Evolutionary conservation across 2,888 invertebrate species (phyloP).

Genomic region (Drosophila conformis): DNA sequence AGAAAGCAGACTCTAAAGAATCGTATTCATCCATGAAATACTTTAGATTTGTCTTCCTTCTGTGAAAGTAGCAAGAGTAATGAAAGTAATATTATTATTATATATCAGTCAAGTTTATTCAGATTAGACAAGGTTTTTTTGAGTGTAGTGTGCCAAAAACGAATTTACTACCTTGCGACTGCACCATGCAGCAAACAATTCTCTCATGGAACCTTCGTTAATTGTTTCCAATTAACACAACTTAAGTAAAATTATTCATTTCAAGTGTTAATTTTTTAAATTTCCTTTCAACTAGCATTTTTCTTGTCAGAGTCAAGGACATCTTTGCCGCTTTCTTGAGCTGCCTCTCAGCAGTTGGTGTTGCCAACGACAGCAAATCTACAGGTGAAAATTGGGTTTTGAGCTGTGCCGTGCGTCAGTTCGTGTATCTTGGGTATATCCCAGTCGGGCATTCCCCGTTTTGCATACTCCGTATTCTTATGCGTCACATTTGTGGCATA

Average conservation of each 20-base stretch:
- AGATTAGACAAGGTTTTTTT: background rate
- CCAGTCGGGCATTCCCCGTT: background rate
- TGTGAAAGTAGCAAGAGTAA: background rate
- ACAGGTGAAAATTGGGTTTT: background rate
- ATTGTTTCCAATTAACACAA: background rate
- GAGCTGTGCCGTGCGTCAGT: too few species aligned
- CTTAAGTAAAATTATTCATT: background rate
- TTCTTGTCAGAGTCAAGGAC: background rate
- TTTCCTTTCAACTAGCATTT: background rate
- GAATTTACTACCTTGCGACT: too few species aligned
- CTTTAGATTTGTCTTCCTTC: background rate
- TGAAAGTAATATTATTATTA: background rate
- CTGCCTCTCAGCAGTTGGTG: background rate
- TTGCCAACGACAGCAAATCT: background rate
- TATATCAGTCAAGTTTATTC: background rate
- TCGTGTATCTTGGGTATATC: background rate
- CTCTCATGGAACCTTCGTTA: background rate
- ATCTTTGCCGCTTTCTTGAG: background rate
- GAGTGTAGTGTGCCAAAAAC: too few species aligned
- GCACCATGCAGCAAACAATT: background rate
- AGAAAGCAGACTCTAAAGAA: background rate
- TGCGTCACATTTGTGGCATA: conserved; percentile 25
- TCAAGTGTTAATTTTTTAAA: background rate
- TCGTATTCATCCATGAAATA: too few species aligned
- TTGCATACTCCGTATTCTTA: background rate